Evolutionary conservation across 2,113 vertebrate genomes (phyloP).

Genomic region (Grammomys surdaster): DNA sequence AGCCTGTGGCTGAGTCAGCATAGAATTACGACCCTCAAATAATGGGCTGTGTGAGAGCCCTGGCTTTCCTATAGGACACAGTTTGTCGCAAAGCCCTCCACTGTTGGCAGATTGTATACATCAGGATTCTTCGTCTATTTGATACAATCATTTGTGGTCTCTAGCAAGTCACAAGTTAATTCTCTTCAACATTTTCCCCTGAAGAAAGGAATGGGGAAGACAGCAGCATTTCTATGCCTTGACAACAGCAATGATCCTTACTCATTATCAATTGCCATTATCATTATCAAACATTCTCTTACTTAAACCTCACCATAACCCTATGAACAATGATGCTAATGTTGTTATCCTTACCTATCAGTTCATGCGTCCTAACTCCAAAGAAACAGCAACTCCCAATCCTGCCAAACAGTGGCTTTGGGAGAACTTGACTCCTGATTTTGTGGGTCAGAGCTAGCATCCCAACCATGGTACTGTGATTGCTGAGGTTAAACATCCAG

Average conservation of each 20-base stretch:
- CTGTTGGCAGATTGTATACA: conserved; percentile 73
- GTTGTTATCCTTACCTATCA: neutral
- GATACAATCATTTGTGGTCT: neutral
- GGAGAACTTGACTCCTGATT: neutral
- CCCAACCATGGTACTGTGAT: neutral
- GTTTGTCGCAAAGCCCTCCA: conserved; percentile 87
- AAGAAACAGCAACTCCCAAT: neutral
- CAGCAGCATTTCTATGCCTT: neutral
- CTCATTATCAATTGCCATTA: neutral
- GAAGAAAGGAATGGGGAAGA: neutral
- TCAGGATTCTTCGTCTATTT: neutral
- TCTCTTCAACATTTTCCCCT: neutral
- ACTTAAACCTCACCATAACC: neutral
- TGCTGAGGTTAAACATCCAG: neutral
- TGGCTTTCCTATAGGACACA: conserved; percentile 7
- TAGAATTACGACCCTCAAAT: conserved; percentile 85
- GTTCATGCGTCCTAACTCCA: neutral
- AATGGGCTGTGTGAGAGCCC: conserved; percentile 85
- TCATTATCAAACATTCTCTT: neutral
- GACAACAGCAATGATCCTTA: neutral
- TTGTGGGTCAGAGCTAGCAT: neutral
- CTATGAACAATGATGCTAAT: neutral
- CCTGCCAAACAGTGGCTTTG: neutral
- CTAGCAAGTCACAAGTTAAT: neutral
- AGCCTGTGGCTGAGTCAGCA: conserved; percentile 88